Base-by-base conservation (phyloP, 2,797 vertebrate species). In the Hapalemur alaotrensis region DNA sequence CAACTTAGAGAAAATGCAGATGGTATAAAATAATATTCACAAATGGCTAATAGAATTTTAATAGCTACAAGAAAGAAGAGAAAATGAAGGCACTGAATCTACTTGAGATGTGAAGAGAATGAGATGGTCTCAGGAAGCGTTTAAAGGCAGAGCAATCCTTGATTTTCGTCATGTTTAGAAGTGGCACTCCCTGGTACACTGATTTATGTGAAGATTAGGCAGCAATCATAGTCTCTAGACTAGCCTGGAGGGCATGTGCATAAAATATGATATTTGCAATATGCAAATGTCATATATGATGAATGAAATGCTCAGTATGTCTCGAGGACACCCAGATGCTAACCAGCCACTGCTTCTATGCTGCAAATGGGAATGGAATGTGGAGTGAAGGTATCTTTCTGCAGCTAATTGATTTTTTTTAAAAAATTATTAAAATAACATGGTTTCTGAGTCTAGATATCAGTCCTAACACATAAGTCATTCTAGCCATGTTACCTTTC, bases 21-120 rank as follows among this genome's bases (percentile, higher is more conserved):
- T 98, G 98, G 98, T 95, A 98, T 95, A 98, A 98, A 98, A 98
- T 98, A 99, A 99, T 99, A 99, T 98, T 98, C 98, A 97, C 97
- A 98, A 98, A 98, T 97, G 98, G 97, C 98, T 99, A 99, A 99
- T 98, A 98, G 98, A 98, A 98, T 98, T 98, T 98, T 98, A 98
- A 99, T 98, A 98, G 98, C 98, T 97, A 98, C 52, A 95, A 97
- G 97, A 98, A 98, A 98, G 98, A 98, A 98, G 97, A 97, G 80
- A 98, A 98, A 98, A 89, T 96, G 97, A 98, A 98, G 97, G 61
- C 95, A 18, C 80, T 96, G 97, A 95, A 79, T 98, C 98, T 98
- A 84, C 92, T 97, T 69, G 54, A 57, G 96, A 61, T 95, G 76
- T 35, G 97, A 95, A 95, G 96, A 98, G 98, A 98, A 97, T 95